phyloP scores from a whole-genome alignment of 2,797 vertebrate species.

The Rhinophrynus dorsalis region DNA sequence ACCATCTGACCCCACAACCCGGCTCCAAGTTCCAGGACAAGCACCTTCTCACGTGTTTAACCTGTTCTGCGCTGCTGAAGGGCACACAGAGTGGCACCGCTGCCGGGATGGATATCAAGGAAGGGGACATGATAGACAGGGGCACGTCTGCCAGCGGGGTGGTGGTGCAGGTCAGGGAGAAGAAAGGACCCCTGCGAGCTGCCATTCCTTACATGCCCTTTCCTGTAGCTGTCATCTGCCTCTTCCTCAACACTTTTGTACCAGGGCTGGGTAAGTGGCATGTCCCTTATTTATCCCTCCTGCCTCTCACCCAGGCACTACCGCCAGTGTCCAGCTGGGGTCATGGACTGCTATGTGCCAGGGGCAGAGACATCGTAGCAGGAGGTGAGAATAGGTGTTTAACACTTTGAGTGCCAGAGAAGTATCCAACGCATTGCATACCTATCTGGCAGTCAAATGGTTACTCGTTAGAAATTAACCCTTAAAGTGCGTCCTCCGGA shows the following conservation, averaged over 20 bases:
- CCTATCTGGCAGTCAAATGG: too few relatives aligned
- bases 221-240: conserved; percentile 90
- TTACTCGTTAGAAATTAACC: too few relatives aligned
- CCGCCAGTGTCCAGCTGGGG: too few relatives aligned
- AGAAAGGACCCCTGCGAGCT: conserved; percentile 90
- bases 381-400: too few relatives aligned
- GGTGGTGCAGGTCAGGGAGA: conserved; percentile 93
- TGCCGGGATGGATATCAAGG: conserved; percentile 31
- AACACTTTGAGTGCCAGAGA: too few relatives aligned
- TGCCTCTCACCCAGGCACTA: too few relatives aligned
- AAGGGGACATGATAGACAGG: conserved; percentile 48
- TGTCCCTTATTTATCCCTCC: too few relatives aligned
- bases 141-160: conserved; percentile 78
- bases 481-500: too few relatives aligned
- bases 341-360: too few relatives aligned
- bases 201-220: conserved; percentile 98
- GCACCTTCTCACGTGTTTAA: neutral
- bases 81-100: neutral
- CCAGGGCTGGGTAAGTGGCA: conserved; percentile 94
- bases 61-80: neutral
- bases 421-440: too few relatives aligned
- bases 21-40: conserved; percentile 10
- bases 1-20: conserved; percentile 23
- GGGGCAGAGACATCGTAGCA: too few relatives aligned
- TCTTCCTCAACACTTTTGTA: conserved; percentile 96